A percentile compares a stretch with the other conserved stretches of the same genome.
Conservation (phyloP, 1,140 invertebrate genomes). For the Drosophila varians region DNA sequence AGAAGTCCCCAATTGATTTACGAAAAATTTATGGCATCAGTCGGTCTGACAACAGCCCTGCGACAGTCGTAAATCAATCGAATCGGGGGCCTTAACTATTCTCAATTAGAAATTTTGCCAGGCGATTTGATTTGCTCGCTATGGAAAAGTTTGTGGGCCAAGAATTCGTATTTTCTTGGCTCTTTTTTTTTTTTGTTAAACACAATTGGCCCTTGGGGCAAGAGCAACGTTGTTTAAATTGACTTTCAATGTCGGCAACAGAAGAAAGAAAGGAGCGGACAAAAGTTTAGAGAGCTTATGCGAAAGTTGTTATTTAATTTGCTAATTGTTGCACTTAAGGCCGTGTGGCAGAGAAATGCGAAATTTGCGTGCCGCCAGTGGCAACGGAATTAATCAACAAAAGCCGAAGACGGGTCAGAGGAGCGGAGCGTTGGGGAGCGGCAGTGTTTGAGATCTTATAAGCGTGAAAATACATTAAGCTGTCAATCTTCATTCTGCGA, state of each 20-base stretch:
- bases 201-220: conserved; percentile 35
- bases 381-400: conserved; percentile 64
- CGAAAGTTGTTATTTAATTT: conserved; percentile 72
- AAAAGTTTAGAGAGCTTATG: conserved; percentile 19
- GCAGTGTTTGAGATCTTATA: conserved; percentile 43
- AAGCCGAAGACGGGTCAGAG: conserved; percentile 10
- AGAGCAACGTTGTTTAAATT: conserved; percentile 46
- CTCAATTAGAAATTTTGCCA: conserved; percentile 57
- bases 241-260: conserved; percentile 61
- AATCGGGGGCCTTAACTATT: conserved; percentile 45
- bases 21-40: conserved; percentile 34
- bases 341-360: conserved; percentile 45
- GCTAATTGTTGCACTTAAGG: conserved; percentile 74
- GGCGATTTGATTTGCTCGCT: conserved; percentile 34
- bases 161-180: background rate
- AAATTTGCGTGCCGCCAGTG: conserved; percentile 56
- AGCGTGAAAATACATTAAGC: conserved; percentile 73
- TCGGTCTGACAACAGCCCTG: conserved; percentile 1
- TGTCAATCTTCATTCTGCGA: conserved; percentile 72
- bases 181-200: background rate
- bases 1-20: conserved; percentile 59
- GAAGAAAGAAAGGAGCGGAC: conserved; percentile 6
- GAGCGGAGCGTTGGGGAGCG: conserved; percentile 11
- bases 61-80: conserved; percentile 46
- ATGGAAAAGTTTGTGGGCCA: conserved; percentile 16